phyloP scores from a whole-genome alignment of 2,888 invertebrate genomes.

The Synergus umbraculus region DNA sequence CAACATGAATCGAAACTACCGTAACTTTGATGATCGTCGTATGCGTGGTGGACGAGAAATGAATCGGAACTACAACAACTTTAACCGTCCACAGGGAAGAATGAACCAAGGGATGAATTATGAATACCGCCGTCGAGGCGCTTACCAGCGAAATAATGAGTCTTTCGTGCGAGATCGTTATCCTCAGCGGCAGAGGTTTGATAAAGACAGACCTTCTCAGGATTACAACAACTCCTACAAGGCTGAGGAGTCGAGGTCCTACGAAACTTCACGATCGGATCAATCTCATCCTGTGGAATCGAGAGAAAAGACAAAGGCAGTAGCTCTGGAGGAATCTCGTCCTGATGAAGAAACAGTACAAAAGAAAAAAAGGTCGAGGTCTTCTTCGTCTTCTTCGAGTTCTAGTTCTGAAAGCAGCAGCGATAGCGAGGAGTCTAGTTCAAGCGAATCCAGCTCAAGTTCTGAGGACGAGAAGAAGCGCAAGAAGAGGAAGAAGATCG shows the following conservation, averaged over 20 bases:
- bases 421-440: conserved; percentile 71
- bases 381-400: conserved; percentile 53
- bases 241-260: not conserved
- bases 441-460: conserved; percentile 54
- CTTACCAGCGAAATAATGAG: conserved; percentile 29
- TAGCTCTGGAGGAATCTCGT: conserved; percentile 42
- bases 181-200: conserved; percentile 11
- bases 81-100: conserved; percentile 19
- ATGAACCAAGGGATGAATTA: conserved; percentile 23
- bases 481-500: conserved; percentile 79
- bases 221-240: conserved; percentile 22
- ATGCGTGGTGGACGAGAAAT: conserved; percentile 24
- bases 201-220: conserved; percentile 29
- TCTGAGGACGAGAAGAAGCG: conserved; percentile 79
- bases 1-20: conserved; percentile 35
- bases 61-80: conserved; percentile 31
- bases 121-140: conserved; percentile 20
- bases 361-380: conserved; percentile 49
- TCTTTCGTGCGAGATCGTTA: conserved; percentile 18
- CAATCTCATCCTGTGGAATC: conserved; percentile 45
- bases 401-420: conserved; percentile 69
- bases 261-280: conserved; percentile 44
- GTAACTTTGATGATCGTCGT: conserved; percentile 29
- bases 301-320: conserved; percentile 43
- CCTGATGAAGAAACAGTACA: conserved; percentile 46